Evolutionary conservation across 2,888 invertebrate genomes (phyloP).

Genomic region (Lacanobia wlatinum): DNA sequence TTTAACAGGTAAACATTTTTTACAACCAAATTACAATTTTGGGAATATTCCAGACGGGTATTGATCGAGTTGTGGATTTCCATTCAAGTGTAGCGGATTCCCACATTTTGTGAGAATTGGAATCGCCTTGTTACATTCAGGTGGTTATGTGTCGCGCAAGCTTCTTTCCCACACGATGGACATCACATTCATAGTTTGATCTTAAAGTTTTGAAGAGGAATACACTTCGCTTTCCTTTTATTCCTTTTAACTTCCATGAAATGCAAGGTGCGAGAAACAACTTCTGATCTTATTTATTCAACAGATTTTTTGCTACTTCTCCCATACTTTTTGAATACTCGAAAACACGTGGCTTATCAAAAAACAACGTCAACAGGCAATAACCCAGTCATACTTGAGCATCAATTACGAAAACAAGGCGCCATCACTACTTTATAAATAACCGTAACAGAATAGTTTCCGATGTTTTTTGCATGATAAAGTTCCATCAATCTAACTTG

Average conservation of each 20-base stretch:
- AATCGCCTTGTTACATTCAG: conserved; percentile 53
- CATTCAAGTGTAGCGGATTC: conserved; percentile 73
- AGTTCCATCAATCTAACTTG: conserved; percentile 60
- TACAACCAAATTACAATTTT: conserved; percentile 79
- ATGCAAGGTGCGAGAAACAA: neutral
- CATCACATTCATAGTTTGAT: conserved; percentile 33
- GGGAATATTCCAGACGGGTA: conserved; percentile 82
- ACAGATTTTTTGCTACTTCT: neutral
- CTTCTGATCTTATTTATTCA: neutral
- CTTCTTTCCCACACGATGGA: conserved; percentile 29
- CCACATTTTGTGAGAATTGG: conserved; percentile 70
- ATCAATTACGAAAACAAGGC: conserved; percentile 49
- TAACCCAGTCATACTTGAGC: conserved; percentile 34
- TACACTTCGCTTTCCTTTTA: conserved; percentile 19
- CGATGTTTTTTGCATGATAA: conserved; percentile 56
- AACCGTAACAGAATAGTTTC: conserved; percentile 53
- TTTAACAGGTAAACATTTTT: conserved; percentile 88
- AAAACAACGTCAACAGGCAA: conserved; percentile 33
- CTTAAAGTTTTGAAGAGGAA: conserved; percentile 18
- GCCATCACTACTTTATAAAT: conserved; percentile 53
- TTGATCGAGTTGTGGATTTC: conserved; percentile 72
- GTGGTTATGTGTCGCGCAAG: conserved; percentile 45
- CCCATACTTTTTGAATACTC: neutral
- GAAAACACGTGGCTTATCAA: conserved; percentile 2
- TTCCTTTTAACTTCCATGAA: neutral